phyloP scores from a whole-genome alignment of 2,797 vertebrate genomes.

The Avahi laniger region DNA sequence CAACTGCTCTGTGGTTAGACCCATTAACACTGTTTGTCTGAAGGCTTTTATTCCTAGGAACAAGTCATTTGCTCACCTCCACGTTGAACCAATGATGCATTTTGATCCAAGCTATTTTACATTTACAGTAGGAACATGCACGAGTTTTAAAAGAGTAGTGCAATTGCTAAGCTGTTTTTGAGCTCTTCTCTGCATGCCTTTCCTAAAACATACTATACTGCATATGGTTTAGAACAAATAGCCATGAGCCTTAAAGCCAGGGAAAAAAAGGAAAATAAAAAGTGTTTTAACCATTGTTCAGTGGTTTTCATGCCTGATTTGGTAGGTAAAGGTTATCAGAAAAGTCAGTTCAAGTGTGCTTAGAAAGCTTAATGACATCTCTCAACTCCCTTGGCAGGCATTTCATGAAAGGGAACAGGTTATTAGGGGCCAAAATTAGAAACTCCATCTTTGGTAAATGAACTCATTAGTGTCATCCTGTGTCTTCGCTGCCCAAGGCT shows the following conservation, averaged over 20 bases:
- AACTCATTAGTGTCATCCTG: slow-evolving; percentile 32
- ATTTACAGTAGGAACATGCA: neutral
- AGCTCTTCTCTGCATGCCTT: neutral
- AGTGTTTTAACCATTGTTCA: slow-evolving; percentile 71
- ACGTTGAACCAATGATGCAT: neutral
- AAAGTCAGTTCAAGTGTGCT: slow-evolving; percentile 78
- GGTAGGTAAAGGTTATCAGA: slow-evolving; percentile 81
- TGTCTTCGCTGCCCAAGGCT: neutral
- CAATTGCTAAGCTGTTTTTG: slow-evolving; percentile 13
- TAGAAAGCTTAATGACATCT: slow-evolving; percentile 67
- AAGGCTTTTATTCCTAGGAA: slow-evolving; percentile 68
- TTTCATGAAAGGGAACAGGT: slow-evolving; percentile 48
- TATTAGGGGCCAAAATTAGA: slow-evolving; percentile 67
- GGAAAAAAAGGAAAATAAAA: neutral
- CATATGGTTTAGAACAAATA: slow-evolving; percentile 40
- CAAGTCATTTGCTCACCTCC: slow-evolving; percentile 68
- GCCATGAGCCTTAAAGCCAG: slow-evolving; percentile 28
- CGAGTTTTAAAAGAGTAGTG: neutral
- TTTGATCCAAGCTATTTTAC: slow-evolving; percentile 56
- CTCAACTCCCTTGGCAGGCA: slow-evolving; percentile 56
- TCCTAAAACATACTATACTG: slow-evolving; percentile 17
- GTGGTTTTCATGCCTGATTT: slow-evolving; percentile 81
- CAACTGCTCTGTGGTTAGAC: slow-evolving; percentile 69
- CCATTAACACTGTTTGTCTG: slow-evolving; percentile 60
- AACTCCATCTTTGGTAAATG: slow-evolving; percentile 61